Evolutionary conservation across 2,113 vertebrate species (phyloP), one percentile per base, ranked within the genome.

Genomic region (Ptyas mucosa): DNA sequence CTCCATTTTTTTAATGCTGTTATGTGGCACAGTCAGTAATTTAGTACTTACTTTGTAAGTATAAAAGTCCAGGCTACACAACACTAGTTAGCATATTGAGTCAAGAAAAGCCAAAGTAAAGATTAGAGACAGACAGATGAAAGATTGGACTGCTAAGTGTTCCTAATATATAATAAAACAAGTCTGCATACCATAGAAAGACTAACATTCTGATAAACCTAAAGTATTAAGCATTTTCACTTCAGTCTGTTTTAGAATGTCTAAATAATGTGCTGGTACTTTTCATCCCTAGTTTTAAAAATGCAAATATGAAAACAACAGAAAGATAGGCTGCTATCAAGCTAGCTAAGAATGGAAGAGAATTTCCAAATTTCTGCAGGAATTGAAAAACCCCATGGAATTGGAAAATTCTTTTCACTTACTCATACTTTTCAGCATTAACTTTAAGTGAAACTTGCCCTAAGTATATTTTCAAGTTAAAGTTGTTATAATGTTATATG

Each of bases 81-180:
- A 69, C 0, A 0, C 87, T 52, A 21, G 49, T 89, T 21, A 1
- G 39, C 11, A 20, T 14, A 49, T 39, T 29, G 75, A 90, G 89
- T 18, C 43, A 64, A 85, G 85, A 94, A 0, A 0, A 0, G 15
- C 89, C 3, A 0, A 87, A 8, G 7, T 9, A 15, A 5, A 2
- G 52, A 39, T 46, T 88, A 46, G 34, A 89, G 10, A 20, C 15
- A 20, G 69, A 81, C 75, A 1, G 34, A 21, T 43, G 43, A 81
- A 81, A 21, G 34, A 21, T 81, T 81, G 90, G 94, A 92, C 75
- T 90, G 11, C 0, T 0, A 21, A 89, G 9, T 3, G 20, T 55
- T 75, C 86, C 15, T 88, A 0, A 0, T 21, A 43, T 87, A 14
- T 0, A 0, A 89, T 90, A 34, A 26, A 86, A 14, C 15, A 2